Evolutionary conservation across 2,888 invertebrate genomes (phyloP), one percentile per base, ranked within the genome.

Genomic region (Glyphotaelius pellucidus): DNA sequence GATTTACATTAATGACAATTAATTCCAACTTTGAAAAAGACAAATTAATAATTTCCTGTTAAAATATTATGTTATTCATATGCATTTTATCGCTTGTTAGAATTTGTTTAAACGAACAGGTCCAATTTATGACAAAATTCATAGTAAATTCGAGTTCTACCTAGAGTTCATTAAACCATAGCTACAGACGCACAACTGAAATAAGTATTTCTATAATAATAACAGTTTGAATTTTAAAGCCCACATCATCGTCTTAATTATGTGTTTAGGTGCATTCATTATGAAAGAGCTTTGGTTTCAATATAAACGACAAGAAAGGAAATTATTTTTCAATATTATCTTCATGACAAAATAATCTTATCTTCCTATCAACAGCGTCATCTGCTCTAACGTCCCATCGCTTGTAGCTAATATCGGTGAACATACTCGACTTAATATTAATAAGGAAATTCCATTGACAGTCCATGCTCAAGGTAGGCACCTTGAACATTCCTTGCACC

Each of bases 341-440:
- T 25, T n/a, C 25, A 25, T n/a, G 25, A 9, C 67, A 67, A 67
- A 67, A 67, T 67, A 67, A 67, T 67, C n/a, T n/a, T 25, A 67
- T 67, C 67, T 67, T 67, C 67, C 67, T 25, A 67, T 67, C 67
- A 67, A 67, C 9, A n/a, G 9, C 5, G 35, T 35, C 83, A 35
- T 83, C 25, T 35, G 35, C 35, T 83, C 11, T 38, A 83, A 83
- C 83, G 83, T 38, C 35, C 19, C 83, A 19, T 83, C 67, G 25
- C 67, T 67, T 67, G 67, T 67, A 67, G 67, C 35, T 83, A 35
- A 83, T 83, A 83, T 83, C 83, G 83, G 19, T 1, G 30, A 30
- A 86, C 42, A 86, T 86, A 86, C 86, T 86, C 86, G 38, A 42
- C 42, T 86, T 42, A 47, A 86, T 86, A 86, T 86, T 86, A 86